These are phyloP conservation scores for Triplophysa rosa DNA, from an alignment of 2,113 vertebrate genomes.

Conservation along the genomic window DNA sequence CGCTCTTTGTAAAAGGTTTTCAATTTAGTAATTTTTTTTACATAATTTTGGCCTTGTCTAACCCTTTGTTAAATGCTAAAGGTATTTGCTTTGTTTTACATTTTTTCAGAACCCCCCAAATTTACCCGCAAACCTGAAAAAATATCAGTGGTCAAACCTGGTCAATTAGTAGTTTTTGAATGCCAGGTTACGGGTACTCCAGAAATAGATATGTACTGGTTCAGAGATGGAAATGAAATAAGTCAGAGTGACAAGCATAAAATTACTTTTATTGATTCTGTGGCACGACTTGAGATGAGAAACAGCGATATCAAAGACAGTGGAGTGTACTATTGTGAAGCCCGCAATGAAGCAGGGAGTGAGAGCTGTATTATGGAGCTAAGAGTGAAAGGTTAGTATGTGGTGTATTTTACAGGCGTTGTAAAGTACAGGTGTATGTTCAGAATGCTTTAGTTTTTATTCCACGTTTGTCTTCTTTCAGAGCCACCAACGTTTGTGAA, in stretches of 20 bases:
- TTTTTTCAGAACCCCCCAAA: conserved; percentile 84
- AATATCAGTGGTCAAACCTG: conserved; percentile 83
- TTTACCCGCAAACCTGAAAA: conserved; percentile 89
- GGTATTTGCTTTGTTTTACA: conserved; percentile 43
- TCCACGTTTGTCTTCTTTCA: conserved; percentile 64
- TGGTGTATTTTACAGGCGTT: not conserved
- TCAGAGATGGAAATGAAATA: conserved; percentile 90
- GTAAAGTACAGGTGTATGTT: not conserved
- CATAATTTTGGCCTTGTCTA: not conserved
- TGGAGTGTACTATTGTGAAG: conserved; percentile 92
- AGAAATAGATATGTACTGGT: conserved; percentile 91
- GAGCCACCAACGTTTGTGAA: conserved; percentile 87
- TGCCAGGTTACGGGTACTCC: conserved; percentile 92
- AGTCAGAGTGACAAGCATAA: conserved; percentile 75
- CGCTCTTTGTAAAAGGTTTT: conserved; percentile 96
- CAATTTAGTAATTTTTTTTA: not conserved
- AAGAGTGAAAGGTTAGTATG: conserved; percentile 93
- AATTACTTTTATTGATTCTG: conserved; percentile 81
- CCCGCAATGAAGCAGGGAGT: conserved; percentile 93
- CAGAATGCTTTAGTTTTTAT: not conserved
- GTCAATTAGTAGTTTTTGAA: conserved; percentile 87
- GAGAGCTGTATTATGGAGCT: conserved; percentile 94
- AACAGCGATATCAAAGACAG: conserved; percentile 80
- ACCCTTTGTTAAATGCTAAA: conserved; percentile 8
- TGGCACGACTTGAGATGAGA: conserved; percentile 84